phyloP scores from a whole-genome alignment of 2,113 vertebrate species.

The Pao palembangensis region DNA sequence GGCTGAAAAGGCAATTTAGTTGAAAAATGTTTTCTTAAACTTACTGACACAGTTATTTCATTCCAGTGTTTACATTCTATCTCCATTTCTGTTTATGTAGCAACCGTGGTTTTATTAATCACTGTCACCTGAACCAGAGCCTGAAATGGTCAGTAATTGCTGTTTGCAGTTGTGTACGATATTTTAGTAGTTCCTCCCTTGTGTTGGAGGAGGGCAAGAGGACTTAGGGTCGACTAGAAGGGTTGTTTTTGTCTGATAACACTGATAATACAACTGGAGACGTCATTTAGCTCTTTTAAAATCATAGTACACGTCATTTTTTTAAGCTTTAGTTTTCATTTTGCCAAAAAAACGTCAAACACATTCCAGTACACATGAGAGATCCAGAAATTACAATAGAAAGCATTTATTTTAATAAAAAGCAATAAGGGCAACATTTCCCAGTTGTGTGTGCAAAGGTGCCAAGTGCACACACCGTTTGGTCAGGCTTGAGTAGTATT shows the following conservation, averaged over 20 bases:
- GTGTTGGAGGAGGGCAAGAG: constrained; percentile 32
- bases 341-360: neutral
- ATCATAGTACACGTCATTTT: too few species aligned
- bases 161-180: constrained; percentile 37
- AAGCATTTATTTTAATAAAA: too few species aligned
- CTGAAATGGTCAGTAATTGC: constrained; percentile 51
- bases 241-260: neutral
- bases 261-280: constrained; percentile 6
- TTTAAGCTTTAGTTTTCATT: constrained; percentile 1
- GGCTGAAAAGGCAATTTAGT: constrained; percentile 64
- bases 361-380: too few species aligned
- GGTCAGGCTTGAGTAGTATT: too few species aligned
- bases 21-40: constrained; percentile 59
- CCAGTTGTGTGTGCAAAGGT: too few species aligned
- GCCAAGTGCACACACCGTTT: too few species aligned
- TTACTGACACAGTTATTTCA: constrained; percentile 67
- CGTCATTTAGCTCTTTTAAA: constrained; percentile 2
- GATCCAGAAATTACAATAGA: too few species aligned
- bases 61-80: constrained; percentile 29
- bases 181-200: constrained; percentile 29
- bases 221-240: constrained; percentile 31
- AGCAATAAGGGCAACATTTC: too few species aligned
- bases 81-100: constrained; percentile 49
- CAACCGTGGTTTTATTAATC: constrained; percentile 66
- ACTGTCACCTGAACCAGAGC: constrained; percentile 60